Base-by-base conservation (phyloP, 2,797 vertebrate species). In the Microctenopoma lineatum region DNA sequence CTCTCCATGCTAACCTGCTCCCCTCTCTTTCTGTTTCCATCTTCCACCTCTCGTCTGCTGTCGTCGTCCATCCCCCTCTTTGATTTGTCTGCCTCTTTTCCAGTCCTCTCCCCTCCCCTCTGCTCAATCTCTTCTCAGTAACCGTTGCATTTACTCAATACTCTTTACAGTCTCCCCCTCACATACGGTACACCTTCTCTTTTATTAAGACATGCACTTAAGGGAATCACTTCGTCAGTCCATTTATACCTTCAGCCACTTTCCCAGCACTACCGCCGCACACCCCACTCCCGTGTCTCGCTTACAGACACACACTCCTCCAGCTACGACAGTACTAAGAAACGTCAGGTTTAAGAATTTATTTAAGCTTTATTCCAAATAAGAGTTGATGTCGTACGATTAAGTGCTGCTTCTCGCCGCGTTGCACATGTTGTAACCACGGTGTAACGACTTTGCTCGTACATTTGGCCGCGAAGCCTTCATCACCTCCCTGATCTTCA, bases 181-280 rank as follows among this genome's bases (percentile, higher is more conserved):
- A 25, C 91, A 90, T 92, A 21, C 2, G 21, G 2, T 21, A 90
- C 91, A 85, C 90, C 87, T 92, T 92, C 83, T 92, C 29, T 59
- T 79, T 77, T 79, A 83, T 81, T 61, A 53, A 55, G 53, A 59
- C 59, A 50, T 54, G 78, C 80, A 79, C 80, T 81, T 83, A 81
- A 67, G 78, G 51, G 62, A 83, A 79, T 79, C 61, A 79, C 70
- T 77, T 81, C 59, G 65, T 74, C 50, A 45, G 27, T 64, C 27
- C 53, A 51, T 50, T 50, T 50, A 14, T 21, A 2, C 34, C 8
- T 21, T 32, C 26, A n/a, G 8, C 5, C 11, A 1, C 32, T 42
- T 32, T 18, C 50, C n/a, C 5, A 57, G 36, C 41, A 13, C 41
- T 29, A 55, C 26, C 46, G 39, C 38, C 13, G 21, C 32, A 9